Evolutionary conservation across 92 coral and sea anemone genomes (phyloP).

Genomic region (Epizoanthus fatuus): DNA sequence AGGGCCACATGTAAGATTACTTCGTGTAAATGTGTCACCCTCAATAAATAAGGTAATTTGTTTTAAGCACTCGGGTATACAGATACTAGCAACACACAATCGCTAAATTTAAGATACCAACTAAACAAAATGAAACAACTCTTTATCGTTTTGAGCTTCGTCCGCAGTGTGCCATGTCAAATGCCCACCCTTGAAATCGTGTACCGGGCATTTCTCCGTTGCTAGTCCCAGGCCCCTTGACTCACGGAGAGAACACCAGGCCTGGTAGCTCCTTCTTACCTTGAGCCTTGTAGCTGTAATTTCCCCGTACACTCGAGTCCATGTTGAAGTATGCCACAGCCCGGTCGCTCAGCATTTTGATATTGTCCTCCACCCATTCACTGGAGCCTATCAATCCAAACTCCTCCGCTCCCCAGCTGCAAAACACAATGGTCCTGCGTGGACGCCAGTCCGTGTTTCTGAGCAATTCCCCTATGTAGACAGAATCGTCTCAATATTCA

Average conservation of each 20-base stretch:
- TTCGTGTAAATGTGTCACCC: too few species aligned
- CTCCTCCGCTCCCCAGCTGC: constrained; percentile 97
- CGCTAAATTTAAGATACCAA: not conserved
- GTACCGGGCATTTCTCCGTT: not conserved
- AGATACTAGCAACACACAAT: too few species aligned
- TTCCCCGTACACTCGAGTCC: constrained; percentile 81
- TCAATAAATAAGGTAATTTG: too few species aligned
- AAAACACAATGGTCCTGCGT: constrained; percentile 81
- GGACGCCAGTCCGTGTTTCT: constrained; percentile 84
- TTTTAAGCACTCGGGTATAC: too few species aligned
- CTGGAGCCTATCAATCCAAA: constrained; percentile 83
- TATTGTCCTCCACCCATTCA: constrained; percentile 93
- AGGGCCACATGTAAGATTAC: too few species aligned
- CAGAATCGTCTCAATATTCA: not conserved
- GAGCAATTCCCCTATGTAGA: constrained; percentile 65
- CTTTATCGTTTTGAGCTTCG: too few species aligned
- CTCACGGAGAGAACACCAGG: not conserved
- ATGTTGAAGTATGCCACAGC: constrained; percentile 84
- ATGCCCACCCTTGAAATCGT: too few species aligned
- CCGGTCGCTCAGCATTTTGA: constrained; percentile 68
- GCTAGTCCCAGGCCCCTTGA: not conserved
- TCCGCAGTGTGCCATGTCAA: too few species aligned
- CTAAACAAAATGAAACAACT: not conserved
- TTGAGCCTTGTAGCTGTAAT: constrained; percentile 66
- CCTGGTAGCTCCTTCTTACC: constrained; percentile 26